Evolutionary conservation across 2,888 invertebrate species (phyloP).

Genomic region (Nymphalis c-album): DNA sequence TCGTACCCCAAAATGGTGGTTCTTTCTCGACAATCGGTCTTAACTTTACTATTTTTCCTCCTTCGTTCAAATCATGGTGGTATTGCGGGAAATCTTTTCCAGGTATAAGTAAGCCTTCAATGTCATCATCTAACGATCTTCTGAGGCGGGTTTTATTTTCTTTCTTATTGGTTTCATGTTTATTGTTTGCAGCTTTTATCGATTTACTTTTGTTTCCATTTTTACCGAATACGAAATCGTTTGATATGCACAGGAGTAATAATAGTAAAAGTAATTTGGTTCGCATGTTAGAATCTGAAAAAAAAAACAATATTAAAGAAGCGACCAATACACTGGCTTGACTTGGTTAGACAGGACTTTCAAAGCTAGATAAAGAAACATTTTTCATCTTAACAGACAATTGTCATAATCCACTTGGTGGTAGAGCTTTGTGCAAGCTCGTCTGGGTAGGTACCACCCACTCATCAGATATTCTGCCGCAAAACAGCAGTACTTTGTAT

Average conservation of each 20-base stretch:
- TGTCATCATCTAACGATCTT: constrained; percentile 55
- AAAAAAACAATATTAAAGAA: constrained; percentile 42
- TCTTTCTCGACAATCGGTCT: constrained; percentile 47
- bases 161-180: constrained; percentile 49
- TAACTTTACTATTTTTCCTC: constrained; percentile 21
- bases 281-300: constrained; percentile 54
- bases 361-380: too few relatives aligned
- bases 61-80: constrained; percentile 25
- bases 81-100: constrained; percentile 41
- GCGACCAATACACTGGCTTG: not conserved
- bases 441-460: too few relatives aligned
- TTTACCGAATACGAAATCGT: constrained; percentile 56
- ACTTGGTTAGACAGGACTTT: too few relatives aligned
- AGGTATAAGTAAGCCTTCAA: constrained; percentile 46
- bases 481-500: too few relatives aligned
- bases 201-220: constrained; percentile 53
- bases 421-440: too few relatives aligned
- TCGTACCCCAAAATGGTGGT: constrained; percentile 67
- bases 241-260: constrained; percentile 55
- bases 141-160: constrained; percentile 52
- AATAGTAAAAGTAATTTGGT: constrained; percentile 54
- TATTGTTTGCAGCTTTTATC: constrained; percentile 47
- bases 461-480: too few relatives aligned
- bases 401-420: too few relatives aligned
- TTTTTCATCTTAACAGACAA: too few relatives aligned